Evolutionary conservation across 1,140 invertebrate genomes (phyloP), one percentile per base, ranked within the genome.

Genomic region (Acromyrmex heyeri): DNA sequence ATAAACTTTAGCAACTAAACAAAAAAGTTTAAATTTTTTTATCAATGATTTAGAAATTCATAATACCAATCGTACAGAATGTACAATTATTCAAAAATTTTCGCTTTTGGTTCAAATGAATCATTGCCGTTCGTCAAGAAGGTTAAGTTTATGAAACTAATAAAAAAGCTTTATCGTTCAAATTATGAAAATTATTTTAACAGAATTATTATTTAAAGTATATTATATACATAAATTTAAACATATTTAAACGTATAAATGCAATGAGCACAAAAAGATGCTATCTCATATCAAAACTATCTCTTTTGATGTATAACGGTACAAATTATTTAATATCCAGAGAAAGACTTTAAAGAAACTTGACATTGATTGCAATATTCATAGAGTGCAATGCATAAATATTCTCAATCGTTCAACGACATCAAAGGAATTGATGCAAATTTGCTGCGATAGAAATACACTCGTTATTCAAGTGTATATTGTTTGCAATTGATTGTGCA

Each of bases 381-480:
- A 38, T 38, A 50, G 48, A 72, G 12, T 14, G 48, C 38, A 1
- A 30, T 21, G 53, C 38, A 30, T 73, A 75, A 83, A 83, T 83
- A 62, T 83, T 61, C 38, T 30, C 55, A 21, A 73, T 38, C 34
- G 30, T 67, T 34, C 48, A 21, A 34, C 38, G 7, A 30, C 14
- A 18, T 70, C 65, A 48, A 72, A 70, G 30, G 16, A 44, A 81
- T 14, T 57, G 1, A 83, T 75, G 67, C 50, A 72, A 82, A 82
- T 72, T 50, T 27, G 24, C 55, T 21, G n/a, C 69, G 24, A 48
- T 16, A 64, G 24, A 69, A 67, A 79, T 67, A 67, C 12, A 48
- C 12, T 55, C 34, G 38, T 59, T 59, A 48, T 30, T 61, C 64
- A 44, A 21, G 18, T 48, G 21, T 57, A 59, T 21, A 72, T 59